Evolutionary conservation across 2,888 invertebrate species (phyloP).

Genomic region (Calephelis perditalis): DNA sequence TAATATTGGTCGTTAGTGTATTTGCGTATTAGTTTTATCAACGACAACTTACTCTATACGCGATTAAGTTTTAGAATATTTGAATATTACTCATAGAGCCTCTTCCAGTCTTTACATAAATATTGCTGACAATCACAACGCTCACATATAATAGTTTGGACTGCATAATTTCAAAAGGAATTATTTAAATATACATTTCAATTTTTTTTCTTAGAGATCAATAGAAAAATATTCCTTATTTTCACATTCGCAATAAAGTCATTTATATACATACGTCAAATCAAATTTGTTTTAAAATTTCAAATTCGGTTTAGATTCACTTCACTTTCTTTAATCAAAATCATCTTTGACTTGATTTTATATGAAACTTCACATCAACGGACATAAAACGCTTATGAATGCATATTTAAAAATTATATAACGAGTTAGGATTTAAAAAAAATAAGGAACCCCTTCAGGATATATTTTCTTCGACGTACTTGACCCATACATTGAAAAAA

Average conservation of each 20-base stretch:
- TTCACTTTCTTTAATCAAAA: too few relatives aligned
- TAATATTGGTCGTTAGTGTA: neutral
- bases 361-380: too few relatives aligned
- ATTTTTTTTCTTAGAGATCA: conserved; percentile 10
- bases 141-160: conserved; percentile 24
- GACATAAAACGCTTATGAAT: too few relatives aligned
- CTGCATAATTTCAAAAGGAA: conserved; percentile 10
- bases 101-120: conserved; percentile 62
- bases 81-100: conserved; percentile 45
- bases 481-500: too few relatives aligned
- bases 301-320: too few relatives aligned
- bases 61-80: neutral
- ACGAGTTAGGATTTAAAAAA: too few relatives aligned
- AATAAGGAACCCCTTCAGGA: neutral
- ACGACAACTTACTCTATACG: neutral
- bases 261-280: conserved; percentile 4
- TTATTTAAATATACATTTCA: neutral
- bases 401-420: too few relatives aligned
- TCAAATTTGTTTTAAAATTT: neutral
- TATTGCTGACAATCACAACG: conserved; percentile 61
- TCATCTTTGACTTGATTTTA: too few relatives aligned
- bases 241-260: conserved; percentile 5
- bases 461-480: neutral
- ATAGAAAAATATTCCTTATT: neutral
- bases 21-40: neutral